These are phyloP conservation scores for Sebastes itinus DNA, from an alignment of 2,797 vertebrate genomes.

Conservation along the genomic window DNA sequence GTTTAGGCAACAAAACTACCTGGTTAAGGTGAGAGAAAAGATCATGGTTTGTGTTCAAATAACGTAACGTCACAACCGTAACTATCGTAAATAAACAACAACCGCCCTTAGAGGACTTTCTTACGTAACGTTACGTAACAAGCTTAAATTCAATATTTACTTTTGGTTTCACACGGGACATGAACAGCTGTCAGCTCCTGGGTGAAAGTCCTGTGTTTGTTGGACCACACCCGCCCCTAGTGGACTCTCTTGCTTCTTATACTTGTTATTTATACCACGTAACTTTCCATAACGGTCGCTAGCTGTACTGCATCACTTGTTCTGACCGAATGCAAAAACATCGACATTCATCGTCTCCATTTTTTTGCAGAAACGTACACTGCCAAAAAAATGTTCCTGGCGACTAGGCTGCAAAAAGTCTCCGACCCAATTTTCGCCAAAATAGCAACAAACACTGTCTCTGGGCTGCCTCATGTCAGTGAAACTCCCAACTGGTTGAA, in stretches of 20 bases:
- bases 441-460: accelerated
- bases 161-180: too few relatives aligned
- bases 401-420: too few relatives aligned
- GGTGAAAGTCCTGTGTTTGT: not conserved
- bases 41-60: not conserved
- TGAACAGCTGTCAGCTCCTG: not conserved
- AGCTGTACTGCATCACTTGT: too few relatives aligned
- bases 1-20: not conserved
- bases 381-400: too few relatives aligned
- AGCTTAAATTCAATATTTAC: too few relatives aligned
- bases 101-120: too few relatives aligned
- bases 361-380: too few relatives aligned
- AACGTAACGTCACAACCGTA: not conserved
- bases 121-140: too few relatives aligned
- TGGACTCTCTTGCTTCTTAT: not conserved
- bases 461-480: not conserved
- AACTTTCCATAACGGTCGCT: not conserved
- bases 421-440: too few relatives aligned
- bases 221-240: accelerated
- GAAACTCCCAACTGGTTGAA: not conserved
- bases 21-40: not conserved
- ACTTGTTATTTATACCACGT: not conserved
- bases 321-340: too few relatives aligned
- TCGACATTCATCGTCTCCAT: too few relatives aligned
- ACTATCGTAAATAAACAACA: too few relatives aligned